A percentile compares a stretch with the other conserved stretches of the same genome.
Evolutionary conservation across 2,113 vertebrate species (phyloP).

Genomic region (Sinocyclocheilus grahami): DNA sequence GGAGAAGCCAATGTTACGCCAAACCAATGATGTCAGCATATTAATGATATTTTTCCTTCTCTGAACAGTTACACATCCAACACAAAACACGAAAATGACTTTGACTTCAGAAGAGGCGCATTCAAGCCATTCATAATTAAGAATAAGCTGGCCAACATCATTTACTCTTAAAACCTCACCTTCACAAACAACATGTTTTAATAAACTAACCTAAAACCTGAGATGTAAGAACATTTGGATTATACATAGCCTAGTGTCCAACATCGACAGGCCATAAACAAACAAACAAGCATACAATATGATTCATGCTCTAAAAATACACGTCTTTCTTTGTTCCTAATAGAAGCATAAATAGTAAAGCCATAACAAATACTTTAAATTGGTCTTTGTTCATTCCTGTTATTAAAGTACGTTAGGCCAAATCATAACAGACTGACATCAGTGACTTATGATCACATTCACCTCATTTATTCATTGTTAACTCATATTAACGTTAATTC

Average conservation of each 20-base stretch:
- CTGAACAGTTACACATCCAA: not conserved
- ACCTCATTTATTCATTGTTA: not conserved
- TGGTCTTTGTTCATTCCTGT: conserved; percentile 13
- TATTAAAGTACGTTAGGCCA: conserved; percentile 23
- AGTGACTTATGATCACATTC: conserved; percentile 14
- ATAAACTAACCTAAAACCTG: not conserved
- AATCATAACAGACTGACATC: not conserved
- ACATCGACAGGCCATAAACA: too few relatives aligned
- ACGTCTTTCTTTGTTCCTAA: not conserved
- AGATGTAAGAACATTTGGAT: not conserved
- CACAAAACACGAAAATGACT: not conserved
- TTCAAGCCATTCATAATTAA: not conserved
- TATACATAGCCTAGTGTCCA: not conserved
- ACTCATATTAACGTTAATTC: not conserved
- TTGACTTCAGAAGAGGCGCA: not conserved
- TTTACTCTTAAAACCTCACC: not conserved
- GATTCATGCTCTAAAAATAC: not conserved
- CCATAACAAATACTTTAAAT: not conserved
- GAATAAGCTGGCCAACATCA: not conserved
- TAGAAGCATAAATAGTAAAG: not conserved
- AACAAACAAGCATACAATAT: not conserved
- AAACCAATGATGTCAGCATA: not conserved
- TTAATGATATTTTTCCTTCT: not conserved
- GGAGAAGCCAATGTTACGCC: not conserved
- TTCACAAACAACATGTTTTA: not conserved